A percentile compares a stretch with the other conserved stretches of the same genome.
Conservation (phyloP, 2,113 vertebrate species). For the Nestor notabilis region DNA sequence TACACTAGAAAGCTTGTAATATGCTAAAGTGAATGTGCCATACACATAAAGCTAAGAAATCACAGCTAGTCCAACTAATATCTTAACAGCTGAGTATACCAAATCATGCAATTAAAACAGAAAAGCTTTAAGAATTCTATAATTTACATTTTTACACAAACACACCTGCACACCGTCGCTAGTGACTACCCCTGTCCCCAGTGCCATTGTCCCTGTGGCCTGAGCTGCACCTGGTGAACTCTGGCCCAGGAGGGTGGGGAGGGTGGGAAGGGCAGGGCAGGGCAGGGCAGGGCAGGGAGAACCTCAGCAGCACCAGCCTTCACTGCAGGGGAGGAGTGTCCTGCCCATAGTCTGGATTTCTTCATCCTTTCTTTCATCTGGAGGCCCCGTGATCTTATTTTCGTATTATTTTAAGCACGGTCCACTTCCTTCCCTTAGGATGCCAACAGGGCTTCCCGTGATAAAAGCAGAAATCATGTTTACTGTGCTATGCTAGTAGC, state of each 20-base stretch:
- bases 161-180: fast-evolving
- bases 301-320: fast-evolving
- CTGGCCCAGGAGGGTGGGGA: not conserved
- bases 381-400: not conserved
- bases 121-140: not conserved
- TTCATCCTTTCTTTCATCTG: not conserved
- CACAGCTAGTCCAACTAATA: not conserved
- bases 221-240: not conserved
- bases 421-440: fast-evolving
- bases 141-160: not conserved
- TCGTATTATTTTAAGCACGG: not conserved
- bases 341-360: not conserved
- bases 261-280: fast-evolving
- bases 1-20: not conserved
- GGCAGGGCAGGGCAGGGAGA: not conserved
- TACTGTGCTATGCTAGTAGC: not conserved
- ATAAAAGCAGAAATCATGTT: not conserved
- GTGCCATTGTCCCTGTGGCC: fast-evolving
- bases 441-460: not conserved
- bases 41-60: not conserved
- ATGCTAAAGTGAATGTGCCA: not conserved
- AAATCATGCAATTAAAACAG: not conserved
- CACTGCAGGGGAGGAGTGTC: not conserved
- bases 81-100: not conserved
- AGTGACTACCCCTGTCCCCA: fast-evolving